A percentile compares a stretch with the other conserved stretches of the same genome.
These are phyloP conservation scores for Pseudochirops cupreus DNA, from an alignment of 2,797 vertebrate genomes.

Conservation along the genomic window DNA sequence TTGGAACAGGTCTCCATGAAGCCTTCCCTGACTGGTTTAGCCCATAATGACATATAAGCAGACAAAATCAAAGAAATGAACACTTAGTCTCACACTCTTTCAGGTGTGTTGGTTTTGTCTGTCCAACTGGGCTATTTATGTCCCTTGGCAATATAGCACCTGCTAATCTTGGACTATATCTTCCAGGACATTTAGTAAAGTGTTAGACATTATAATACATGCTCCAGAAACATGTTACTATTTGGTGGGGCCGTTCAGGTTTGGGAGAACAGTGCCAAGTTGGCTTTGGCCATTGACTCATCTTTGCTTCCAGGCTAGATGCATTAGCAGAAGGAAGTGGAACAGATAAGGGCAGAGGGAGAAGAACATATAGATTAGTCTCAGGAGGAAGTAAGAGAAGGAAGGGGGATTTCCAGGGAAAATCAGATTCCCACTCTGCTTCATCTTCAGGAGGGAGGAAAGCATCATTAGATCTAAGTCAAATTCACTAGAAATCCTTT, in stretches of 20 bases:
- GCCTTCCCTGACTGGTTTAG: not conserved
- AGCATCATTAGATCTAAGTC: not conserved
- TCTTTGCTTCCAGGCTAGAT: not conserved
- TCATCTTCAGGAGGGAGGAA: not conserved
- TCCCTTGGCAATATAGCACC: not conserved
- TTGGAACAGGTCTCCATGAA: not conserved
- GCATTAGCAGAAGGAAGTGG: not conserved
- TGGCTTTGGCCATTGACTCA: not conserved
- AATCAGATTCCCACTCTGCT: not conserved
- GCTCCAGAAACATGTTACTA: not conserved
- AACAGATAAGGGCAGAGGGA: not conserved
- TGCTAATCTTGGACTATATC: not conserved
- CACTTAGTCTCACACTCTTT: not conserved
- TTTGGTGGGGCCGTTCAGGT: not conserved
- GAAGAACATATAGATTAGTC: not conserved
- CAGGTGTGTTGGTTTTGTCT: not conserved
- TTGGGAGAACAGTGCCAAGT: not conserved
- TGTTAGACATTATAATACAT: not conserved
- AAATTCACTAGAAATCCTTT: slow-evolving; percentile 40
- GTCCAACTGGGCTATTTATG: not conserved
- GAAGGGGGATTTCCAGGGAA: not conserved
- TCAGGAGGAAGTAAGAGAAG: not conserved
- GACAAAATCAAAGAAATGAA: not conserved
- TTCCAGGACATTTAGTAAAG: not conserved
- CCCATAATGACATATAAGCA: not conserved